These are phyloP conservation scores for Amblyteles armatorius DNA, from an alignment of 2,888 invertebrate genomes.

Conservation along the genomic window DNA sequence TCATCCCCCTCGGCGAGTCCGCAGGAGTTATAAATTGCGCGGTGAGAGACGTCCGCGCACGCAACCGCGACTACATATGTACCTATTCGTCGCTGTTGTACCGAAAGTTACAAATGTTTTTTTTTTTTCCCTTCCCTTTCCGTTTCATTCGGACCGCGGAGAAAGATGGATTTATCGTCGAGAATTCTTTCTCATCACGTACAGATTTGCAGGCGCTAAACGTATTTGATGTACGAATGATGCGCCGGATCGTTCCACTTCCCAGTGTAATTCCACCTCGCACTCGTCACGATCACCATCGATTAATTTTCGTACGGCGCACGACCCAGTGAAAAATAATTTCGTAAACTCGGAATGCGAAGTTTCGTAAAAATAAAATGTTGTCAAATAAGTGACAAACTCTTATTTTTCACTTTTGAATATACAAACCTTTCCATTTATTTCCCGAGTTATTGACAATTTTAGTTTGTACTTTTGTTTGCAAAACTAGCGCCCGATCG, in stretches of 20 bases:
- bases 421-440: no score
- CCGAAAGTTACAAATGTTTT: slow-evolving; percentile 57
- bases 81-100: slow-evolving; percentile 56
- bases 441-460: no score
- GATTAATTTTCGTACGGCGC: not conserved
- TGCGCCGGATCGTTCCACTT: not conserved
- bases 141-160: slow-evolving; percentile 38
- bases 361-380: no score
- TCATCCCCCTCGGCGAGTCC: slow-evolving; percentile 23
- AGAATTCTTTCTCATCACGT: slow-evolving; percentile 30
- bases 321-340: not conserved
- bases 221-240: not conserved
- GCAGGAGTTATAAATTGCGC: slow-evolving; percentile 61
- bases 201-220: not conserved
- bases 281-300: not conserved
- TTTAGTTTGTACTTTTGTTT: no score
- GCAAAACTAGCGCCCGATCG: no score
- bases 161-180: slow-evolving; percentile 35
- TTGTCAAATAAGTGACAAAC: no score
- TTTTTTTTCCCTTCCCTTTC: slow-evolving; percentile 17
- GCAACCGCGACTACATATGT: slow-evolving; percentile 63
- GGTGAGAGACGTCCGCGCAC: slow-evolving; percentile 61
- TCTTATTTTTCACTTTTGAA: no score
- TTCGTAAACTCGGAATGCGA: no score
- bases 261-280: not conserved